phyloP scores from a whole-genome alignment of 2,797 vertebrate species.

The Phoebastria nigripes region DNA sequence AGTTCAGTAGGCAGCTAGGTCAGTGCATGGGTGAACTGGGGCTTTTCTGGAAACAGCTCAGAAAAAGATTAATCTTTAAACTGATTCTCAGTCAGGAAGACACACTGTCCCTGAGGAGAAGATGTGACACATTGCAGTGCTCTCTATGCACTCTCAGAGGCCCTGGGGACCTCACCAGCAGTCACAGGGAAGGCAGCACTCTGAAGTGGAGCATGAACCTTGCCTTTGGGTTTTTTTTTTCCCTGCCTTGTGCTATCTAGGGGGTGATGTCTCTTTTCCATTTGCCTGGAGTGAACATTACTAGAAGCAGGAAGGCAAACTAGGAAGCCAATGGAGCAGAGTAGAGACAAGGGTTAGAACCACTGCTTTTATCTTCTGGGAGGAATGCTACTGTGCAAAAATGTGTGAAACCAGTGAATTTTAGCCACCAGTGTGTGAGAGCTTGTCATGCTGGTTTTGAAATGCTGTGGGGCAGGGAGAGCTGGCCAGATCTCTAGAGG shows the following conservation, averaged over 20 bases:
- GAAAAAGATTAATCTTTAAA: neutral
- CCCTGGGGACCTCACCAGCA: neutral
- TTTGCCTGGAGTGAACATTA: neutral
- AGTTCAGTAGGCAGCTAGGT: neutral
- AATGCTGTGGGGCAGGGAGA: neutral
- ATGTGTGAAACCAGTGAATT: neutral
- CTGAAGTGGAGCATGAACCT: neutral
- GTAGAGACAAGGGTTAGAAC: neutral
- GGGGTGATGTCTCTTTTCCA: neutral
- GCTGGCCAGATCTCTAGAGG: neutral
- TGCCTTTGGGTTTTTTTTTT: neutral
- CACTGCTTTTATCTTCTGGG: neutral
- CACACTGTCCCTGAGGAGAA: neutral
- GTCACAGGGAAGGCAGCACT: neutral
- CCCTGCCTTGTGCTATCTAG: neutral
- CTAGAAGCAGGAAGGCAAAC: neutral
- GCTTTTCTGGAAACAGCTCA: neutral
- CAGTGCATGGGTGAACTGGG: neutral
- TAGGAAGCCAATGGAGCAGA: neutral
- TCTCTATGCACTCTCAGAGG: neutral
- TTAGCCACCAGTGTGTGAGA: neutral
- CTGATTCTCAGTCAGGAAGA: neutral
- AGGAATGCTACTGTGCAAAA: neutral
- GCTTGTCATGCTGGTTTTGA: neutral
- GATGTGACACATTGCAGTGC: accelerated